phyloP scores from a whole-genome alignment of 2,797 vertebrate species.

The Acrossocheilus wenchowensis region DNA sequence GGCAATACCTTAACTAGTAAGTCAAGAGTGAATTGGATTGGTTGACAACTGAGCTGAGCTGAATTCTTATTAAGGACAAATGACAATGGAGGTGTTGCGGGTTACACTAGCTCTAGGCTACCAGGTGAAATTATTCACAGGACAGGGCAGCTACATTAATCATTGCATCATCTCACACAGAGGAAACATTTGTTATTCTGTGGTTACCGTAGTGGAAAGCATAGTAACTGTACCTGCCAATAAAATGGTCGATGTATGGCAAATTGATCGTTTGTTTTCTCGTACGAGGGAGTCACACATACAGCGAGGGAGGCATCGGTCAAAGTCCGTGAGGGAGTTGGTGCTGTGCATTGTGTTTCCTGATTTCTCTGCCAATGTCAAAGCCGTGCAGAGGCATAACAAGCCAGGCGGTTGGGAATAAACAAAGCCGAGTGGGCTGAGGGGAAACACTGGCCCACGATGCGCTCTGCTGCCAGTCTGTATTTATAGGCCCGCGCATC shows the following conservation, averaged over 20 bases:
- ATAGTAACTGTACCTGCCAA: neutral
- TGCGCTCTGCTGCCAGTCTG: conserved; percentile 47
- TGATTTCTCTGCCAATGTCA: conserved; percentile 36
- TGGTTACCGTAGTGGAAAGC: neutral
- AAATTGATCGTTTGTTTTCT: conserved; percentile 9
- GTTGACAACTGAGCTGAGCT: neutral
- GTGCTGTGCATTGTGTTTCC: conserved; percentile 18
- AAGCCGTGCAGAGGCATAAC: conserved; percentile 37
- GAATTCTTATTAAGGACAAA: neutral
- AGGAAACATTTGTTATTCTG: neutral
- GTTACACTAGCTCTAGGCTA: neutral
- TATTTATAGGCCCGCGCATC: conserved; percentile 55
- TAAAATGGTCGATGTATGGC: neutral
- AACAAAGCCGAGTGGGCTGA: conserved; percentile 55
- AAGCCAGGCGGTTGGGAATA: conserved; percentile 39
- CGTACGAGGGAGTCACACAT: neutral
- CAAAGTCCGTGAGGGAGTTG: neutral
- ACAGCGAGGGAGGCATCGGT: neutral
- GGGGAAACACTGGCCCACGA: conserved; percentile 53
- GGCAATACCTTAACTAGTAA: conserved; percentile 9
- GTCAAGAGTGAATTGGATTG: conserved; percentile 6
- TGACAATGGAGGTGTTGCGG: neutral
- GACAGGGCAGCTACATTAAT: conserved; percentile 5
- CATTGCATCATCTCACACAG: neutral
- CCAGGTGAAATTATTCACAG: neutral